Conservation (phyloP, 2,888 invertebrate species). For the Noctua fimbriata region DNA sequence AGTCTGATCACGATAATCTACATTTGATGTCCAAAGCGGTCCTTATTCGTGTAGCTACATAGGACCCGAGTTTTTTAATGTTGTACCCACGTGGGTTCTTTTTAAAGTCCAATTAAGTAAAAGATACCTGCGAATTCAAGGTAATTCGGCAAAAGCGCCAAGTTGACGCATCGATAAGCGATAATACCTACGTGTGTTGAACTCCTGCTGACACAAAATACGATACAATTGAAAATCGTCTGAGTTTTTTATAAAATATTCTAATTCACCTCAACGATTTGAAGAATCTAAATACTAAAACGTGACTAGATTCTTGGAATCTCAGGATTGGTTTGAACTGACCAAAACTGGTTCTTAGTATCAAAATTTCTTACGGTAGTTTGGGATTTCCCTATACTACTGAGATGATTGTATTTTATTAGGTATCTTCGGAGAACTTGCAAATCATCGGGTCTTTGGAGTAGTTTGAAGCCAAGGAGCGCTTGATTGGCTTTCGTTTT, state of each 20-base stretch:
- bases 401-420: slow-evolving; percentile 11
- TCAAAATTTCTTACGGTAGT: slow-evolving; percentile 25
- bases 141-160: slow-evolving; percentile 25
- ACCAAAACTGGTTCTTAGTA: slow-evolving; percentile 30
- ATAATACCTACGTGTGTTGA: slow-evolving; percentile 15
- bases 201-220: slow-evolving; percentile 22
- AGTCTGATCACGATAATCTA: not conserved
- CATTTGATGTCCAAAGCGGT: not conserved
- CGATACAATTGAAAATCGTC: not conserved
- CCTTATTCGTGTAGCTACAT: not conserved
- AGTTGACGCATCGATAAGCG: slow-evolving; percentile 27
- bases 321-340: not conserved
- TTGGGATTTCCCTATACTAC: slow-evolving; percentile 31
- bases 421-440: not conserved
- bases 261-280: not conserved
- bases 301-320: slow-evolving; percentile 25
- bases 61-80: not conserved
- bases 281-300: slow-evolving; percentile 12
- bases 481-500: slow-evolving; percentile 12
- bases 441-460: slow-evolving; percentile 10
- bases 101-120: slow-evolving; percentile 10
- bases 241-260: not conserved
- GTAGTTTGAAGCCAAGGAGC: not conserved
- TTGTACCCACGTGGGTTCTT: not conserved
- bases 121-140: slow-evolving; percentile 9